phyloP scores from a whole-genome alignment of 2,888 invertebrate species.

The Tromatobia lineatoria region DNA sequence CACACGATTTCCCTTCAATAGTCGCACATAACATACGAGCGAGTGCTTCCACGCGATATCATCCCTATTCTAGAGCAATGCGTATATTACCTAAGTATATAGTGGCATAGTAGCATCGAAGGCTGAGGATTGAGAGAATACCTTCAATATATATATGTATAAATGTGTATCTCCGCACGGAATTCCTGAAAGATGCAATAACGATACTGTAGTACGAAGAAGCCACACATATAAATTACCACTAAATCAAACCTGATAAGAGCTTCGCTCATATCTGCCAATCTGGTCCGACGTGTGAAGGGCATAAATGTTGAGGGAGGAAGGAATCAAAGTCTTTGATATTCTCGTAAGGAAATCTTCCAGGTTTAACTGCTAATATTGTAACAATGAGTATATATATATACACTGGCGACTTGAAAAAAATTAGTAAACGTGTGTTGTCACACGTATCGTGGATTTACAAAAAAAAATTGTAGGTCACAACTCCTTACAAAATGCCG shows the following conservation, averaged over 20 bases:
- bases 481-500: no score
- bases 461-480: no score
- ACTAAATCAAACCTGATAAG: not conserved
- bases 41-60: slow-evolving; percentile 55
- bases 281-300: not conserved
- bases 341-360: no score
- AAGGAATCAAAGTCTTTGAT: no score
- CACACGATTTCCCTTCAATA: slow-evolving; percentile 45
- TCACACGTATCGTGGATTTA: no score
- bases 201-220: not conserved
- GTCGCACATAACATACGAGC: slow-evolving; percentile 49
- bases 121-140: slow-evolving; percentile 29
- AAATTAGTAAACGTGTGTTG: no score
- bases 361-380: no score
- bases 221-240: not conserved
- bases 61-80: slow-evolving; percentile 40
- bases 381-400: no score
- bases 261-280: not conserved
- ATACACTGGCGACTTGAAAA: no score
- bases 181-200: not conserved
- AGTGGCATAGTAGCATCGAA: slow-evolving; percentile 17
- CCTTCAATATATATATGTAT: not conserved
- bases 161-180: not conserved
- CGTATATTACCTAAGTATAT: slow-evolving; percentile 35
- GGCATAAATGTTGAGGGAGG: not conserved